Evolutionary conservation across 2,113 vertebrate species (phyloP).

Genomic region (Brachyhypopomus gauderio): DNA sequence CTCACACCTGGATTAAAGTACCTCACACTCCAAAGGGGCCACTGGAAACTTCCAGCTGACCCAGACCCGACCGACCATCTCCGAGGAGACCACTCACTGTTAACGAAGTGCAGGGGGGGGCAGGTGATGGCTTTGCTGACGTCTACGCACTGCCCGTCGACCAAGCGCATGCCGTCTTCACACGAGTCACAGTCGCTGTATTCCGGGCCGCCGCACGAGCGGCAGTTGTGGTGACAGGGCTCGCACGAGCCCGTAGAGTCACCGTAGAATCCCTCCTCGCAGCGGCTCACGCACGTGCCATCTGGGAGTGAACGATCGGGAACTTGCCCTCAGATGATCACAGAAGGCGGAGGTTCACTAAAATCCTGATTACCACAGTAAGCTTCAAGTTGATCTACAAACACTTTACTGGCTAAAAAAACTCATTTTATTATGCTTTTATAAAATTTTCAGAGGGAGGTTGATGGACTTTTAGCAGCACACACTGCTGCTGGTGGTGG

Average conservation of each 20-base stretch:
- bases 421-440: no score
- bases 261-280: slow-evolving; percentile 80
- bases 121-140: slow-evolving; percentile 30
- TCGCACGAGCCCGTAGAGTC: slow-evolving; percentile 78
- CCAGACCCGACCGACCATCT: not conserved
- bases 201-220: slow-evolving; percentile 75
- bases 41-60: not conserved
- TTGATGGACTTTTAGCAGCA: no score
- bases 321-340: not conserved
- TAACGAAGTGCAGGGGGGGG: slow-evolving; percentile 64
- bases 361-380: not conserved
- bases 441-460: no score
- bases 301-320: slow-evolving; percentile 39
- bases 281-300: slow-evolving; percentile 71
- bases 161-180: slow-evolving; percentile 56
- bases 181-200: slow-evolving; percentile 80
- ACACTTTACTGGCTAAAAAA: no score
- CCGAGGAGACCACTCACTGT: slow-evolving; percentile 70
- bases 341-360: not conserved
- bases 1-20: not conserved
- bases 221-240: slow-evolving; percentile 80
- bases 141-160: slow-evolving; percentile 71
- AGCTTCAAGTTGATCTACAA: not conserved
- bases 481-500: no score
- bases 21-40: not conserved